Evolutionary conservation across 2,113 vertebrate species (phyloP), one percentile per base, ranked within the genome.

Genomic region (Cynopterus brachyotis): DNA sequence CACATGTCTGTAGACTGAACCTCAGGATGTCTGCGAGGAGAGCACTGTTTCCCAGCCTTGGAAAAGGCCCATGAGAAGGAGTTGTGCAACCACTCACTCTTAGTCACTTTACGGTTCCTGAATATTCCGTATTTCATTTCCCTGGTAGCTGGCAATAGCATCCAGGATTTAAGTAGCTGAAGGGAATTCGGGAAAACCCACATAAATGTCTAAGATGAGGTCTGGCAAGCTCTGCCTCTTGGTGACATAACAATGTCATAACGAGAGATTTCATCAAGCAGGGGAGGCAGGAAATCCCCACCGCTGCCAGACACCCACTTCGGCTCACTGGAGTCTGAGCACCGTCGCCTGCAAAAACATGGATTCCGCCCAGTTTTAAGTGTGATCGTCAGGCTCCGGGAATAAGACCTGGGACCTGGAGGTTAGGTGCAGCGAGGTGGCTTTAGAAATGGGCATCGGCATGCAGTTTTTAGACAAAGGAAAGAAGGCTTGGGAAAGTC

Each of bases 161-260:
- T 81, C 32, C 8, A 88, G 72, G 96, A 81, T 96, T 96, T 96
- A 96, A 89, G 93, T 89, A 94, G 97, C 95, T 94, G 78, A 91
- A 91, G 96, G 96, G 94, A 96, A 85, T 91, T 97, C 72, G 85
- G 97, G 97, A 97, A 98, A 98, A 97, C 97, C 97, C 97, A 97
- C 97, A 97, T 95, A 92, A 84, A 86, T 82, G 94, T 95, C 97
- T 97, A n/a, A 47, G 94, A 94, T n/a, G 96, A 96, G 96, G 96
- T 79, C 76, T 98, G 97, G 97, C 97, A 93, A 60, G 70, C 93
- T 32, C 0, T 20, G 88, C 24, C 4, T 88, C 94, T 75, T 30
- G 81, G 95, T 97, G 97, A 98, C 93, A 87, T 89, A 95, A 90
- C 96, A 78, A n/a, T 85, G 92, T 95, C 89, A 89, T 57, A 96